These are phyloP conservation scores for Elaeidobius kamerunicus DNA, from an alignment of 2,888 invertebrate genomes.

Conservation along the genomic window DNA sequence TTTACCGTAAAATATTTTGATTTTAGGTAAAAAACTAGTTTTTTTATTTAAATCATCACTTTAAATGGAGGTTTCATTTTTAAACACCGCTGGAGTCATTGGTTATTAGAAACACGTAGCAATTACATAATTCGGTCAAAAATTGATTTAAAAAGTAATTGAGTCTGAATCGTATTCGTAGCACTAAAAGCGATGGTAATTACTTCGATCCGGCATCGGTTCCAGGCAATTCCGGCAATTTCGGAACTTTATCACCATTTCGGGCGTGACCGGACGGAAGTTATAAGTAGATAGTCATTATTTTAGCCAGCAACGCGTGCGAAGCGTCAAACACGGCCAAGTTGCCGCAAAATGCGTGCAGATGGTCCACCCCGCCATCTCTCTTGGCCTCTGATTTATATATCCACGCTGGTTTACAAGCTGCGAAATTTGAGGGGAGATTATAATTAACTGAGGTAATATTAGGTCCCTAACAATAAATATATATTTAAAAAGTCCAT, in stretches of 20 bases:
- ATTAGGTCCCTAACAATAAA: constrained; percentile 21
- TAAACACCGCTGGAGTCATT: no score
- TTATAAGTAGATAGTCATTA: constrained; percentile 47
- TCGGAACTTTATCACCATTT: constrained; percentile 42
- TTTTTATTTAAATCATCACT: no score
- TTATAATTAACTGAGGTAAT: constrained; percentile 28
- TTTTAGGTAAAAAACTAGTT: no score
- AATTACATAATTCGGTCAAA: background rate
- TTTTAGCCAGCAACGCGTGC: constrained; percentile 44
- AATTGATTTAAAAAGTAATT: constrained; percentile 3
- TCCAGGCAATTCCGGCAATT: constrained; percentile 40
- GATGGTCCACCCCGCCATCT: constrained; percentile 24
- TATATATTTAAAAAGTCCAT: constrained; percentile 21
- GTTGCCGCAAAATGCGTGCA: constrained; percentile 41
- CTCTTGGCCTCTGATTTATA: constrained; percentile 24
- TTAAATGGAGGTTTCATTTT: no score
- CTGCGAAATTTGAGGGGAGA: constrained; percentile 31
- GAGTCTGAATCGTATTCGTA: background rate
- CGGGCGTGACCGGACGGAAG: constrained; percentile 49
- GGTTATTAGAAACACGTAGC: no score
- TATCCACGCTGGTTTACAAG: constrained; percentile 29
- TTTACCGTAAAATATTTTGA: no score
- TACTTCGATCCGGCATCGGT: constrained; percentile 33
- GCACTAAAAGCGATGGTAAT: constrained; percentile 31
- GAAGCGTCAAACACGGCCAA: constrained; percentile 35